Base-by-base conservation (phyloP, 2,797 vertebrate genomes). In the Neosalanx taihuensis region DNA sequence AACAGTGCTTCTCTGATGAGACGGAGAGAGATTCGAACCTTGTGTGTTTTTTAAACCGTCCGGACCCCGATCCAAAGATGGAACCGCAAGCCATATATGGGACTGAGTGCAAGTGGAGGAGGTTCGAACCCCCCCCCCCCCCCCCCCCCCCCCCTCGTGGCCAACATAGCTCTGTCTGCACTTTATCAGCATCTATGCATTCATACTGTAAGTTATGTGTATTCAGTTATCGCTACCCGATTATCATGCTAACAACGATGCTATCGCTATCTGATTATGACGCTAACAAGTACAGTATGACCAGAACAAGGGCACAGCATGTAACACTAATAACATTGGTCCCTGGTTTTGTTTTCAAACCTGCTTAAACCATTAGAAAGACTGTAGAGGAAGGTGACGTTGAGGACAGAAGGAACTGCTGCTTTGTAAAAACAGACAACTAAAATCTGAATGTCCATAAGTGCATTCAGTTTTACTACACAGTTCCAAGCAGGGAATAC, bases 101-200 rank as follows among this genome's bases (percentile, higher is more conserved):
- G 37, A 41, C 37, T 41, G 37, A 41, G 10, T 41, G 10, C 9
- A 41, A 41, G 10, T 10, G 2, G 37, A 13, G 37, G n/a, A n/a
- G 37, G 37, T 41, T 41, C 10, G 37, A 41, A 41, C 3, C 10
- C 37, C 37, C 37, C 37, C 37, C n/a, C n/a, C n/a, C n/a, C n/a
- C n/a, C n/a, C n/a, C n/a, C n/a, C n/a, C n/a, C n/a, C n/a, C n/a
- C n/a, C n/a, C n/a, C n/a, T n/a, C 79, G 81, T 81, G 79, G 12
- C 41, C 51, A n/a, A 78, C 74, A 85, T 76, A 60, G 84, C 84
- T 78, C 85, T 83, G 67, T 86, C 82, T 89, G 90, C 90, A 91
- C 91, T 91, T 91, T 92, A 91, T 77, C 33, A 75, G n/a, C 82
- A 88, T 83, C 74, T 86, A 88, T 89, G 81, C 84, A 86, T 84